Evolutionary conservation across 2,888 invertebrate species (phyloP).

Genomic region (Cotesia congregata): DNA sequence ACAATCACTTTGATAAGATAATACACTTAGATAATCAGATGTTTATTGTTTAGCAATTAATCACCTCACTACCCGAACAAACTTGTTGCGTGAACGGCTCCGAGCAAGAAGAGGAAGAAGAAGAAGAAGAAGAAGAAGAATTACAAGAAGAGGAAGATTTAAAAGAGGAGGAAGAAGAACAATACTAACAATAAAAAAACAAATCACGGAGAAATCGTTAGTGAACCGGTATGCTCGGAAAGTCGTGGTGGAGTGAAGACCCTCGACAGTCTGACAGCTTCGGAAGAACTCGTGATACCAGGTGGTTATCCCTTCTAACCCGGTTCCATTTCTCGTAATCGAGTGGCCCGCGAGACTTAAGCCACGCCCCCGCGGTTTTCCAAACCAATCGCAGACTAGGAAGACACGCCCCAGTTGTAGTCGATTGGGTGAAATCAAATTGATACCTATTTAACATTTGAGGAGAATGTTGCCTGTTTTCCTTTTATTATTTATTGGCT

Average conservation of each 20-base stretch:
- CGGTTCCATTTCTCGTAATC: slow-evolving; percentile 42
- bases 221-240: slow-evolving; percentile 53
- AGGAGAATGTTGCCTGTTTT: slow-evolving; percentile 67
- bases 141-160: not conserved
- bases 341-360: slow-evolving; percentile 48
- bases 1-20: not conserved
- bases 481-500: slow-evolving; percentile 64
- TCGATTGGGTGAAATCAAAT: slow-evolving; percentile 62
- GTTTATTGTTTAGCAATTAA: not conserved
- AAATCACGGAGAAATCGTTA: slow-evolving; percentile 40
- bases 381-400: slow-evolving; percentile 43
- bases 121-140: no score
- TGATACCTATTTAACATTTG: slow-evolving; percentile 70
- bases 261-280: slow-evolving; percentile 44
- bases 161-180: no score
- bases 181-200: no score
- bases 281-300: slow-evolving; percentile 54
- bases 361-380: slow-evolving; percentile 41
- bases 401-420: slow-evolving; percentile 49
- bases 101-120: not conserved
- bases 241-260: slow-evolving; percentile 59
- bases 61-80: not conserved
- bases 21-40: not conserved
- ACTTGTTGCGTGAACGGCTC: not conserved
- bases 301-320: slow-evolving; percentile 55